These are phyloP conservation scores for Pyrgus malvae DNA, from an alignment of 2,888 invertebrate genomes.

Conservation along the genomic window DNA sequence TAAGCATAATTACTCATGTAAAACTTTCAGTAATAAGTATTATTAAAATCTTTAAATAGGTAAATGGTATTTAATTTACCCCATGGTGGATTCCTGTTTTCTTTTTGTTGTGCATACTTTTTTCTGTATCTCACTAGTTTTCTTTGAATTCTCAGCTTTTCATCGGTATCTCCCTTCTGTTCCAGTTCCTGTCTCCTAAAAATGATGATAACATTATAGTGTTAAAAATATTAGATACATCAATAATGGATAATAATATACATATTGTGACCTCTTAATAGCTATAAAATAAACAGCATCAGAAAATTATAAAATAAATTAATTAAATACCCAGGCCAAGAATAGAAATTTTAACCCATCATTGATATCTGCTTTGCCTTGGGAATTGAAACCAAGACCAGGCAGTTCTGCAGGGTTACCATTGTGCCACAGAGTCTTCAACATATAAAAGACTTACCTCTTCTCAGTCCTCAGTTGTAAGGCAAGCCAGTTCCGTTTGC, in stretches of 20 bases:
- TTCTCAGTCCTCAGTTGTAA: slow-evolving; percentile 90
- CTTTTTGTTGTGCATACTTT: slow-evolving; percentile 90
- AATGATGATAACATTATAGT: neutral
- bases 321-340: neutral
- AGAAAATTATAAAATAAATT: too few species aligned
- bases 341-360: too few species aligned
- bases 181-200: slow-evolving; percentile 42
- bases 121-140: slow-evolving; percentile 92
- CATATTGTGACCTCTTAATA: too few species aligned
- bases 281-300: too few species aligned
- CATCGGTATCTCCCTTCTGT: slow-evolving; percentile 84
- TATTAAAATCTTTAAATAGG: neutral
- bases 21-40: neutral
- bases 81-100: slow-evolving; percentile 90
- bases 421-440: neutral
- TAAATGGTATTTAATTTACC: slow-evolving; percentile 76
- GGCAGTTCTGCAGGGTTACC: too few species aligned
- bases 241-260: too few species aligned
- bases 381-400: too few species aligned
- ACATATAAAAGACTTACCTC: slow-evolving; percentile 55
- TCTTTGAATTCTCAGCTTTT: slow-evolving; percentile 88
- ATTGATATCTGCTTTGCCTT: too few species aligned
- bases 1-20: neutral
- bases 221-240: too few species aligned
- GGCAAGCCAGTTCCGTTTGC: slow-evolving; percentile 92